These are phyloP conservation scores for Argopecten irradians DNA, from an alignment of 1,140 invertebrate genomes.

Conservation along the genomic window DNA sequence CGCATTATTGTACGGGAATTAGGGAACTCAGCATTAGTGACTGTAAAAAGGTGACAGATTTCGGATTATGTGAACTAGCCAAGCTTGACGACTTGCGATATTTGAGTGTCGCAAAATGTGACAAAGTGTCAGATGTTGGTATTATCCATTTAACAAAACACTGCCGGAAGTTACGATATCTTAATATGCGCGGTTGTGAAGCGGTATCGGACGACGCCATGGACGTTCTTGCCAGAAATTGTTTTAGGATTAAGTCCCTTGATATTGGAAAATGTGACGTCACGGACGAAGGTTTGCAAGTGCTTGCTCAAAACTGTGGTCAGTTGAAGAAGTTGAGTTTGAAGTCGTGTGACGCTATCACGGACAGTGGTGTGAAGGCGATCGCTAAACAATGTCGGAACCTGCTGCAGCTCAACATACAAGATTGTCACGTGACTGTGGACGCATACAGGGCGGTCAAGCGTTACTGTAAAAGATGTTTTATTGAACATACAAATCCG, in stretches of 20 bases:
- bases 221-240: conserved; percentile 88
- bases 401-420: conserved; percentile 92
- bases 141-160: conserved; percentile 91
- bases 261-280: conserved; percentile 96
- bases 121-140: conserved; percentile 93
- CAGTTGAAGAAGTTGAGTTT: conserved; percentile 93
- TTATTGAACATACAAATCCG: conserved; percentile 96
- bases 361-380: conserved; percentile 89
- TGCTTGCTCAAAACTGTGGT: conserved; percentile 91
- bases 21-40: conserved; percentile 93
- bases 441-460: conserved; percentile 94
- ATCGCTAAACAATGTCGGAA: conserved; percentile 90
- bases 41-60: conserved; percentile 92
- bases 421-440: conserved; percentile 90
- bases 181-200: conserved; percentile 93
- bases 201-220: conserved; percentile 93
- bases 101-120: conserved; percentile 93
- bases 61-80: conserved; percentile 92
- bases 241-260: conserved; percentile 88
- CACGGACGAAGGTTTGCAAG: conserved; percentile 89
- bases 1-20: conserved; percentile 86
- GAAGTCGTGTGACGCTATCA: conserved; percentile 93
- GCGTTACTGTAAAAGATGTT: conserved; percentile 92
- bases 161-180: conserved; percentile 92
- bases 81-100: conserved; percentile 89